Evolutionary conservation across 2,113 vertebrate genomes (phyloP).

Genomic region (Australoheros scitulus): DNA sequence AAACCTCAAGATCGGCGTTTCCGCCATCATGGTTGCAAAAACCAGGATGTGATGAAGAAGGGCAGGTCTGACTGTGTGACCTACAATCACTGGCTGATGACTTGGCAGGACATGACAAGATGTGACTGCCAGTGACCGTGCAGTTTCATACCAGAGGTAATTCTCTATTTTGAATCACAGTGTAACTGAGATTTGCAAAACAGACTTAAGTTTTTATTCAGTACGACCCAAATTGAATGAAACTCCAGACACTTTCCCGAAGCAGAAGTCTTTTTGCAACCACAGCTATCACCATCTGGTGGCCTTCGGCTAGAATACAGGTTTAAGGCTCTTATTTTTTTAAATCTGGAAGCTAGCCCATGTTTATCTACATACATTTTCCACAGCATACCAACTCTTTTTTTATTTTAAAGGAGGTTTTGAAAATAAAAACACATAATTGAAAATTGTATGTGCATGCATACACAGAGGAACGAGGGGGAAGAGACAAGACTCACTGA

Average conservation of each 20-base stretch:
- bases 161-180: too few species aligned
- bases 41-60: background rate
- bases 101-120: background rate
- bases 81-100: too few species aligned
- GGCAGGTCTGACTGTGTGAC: background rate
- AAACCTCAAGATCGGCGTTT: background rate
- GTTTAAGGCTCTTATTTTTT: background rate
- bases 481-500: constrained; percentile 81
- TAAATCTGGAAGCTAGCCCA: background rate
- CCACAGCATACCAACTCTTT: background rate
- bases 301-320: background rate
- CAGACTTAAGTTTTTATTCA: background rate
- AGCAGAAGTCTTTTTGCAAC: background rate
- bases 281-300: background rate
- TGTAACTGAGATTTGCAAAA: background rate
- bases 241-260: background rate
- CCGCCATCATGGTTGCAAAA: background rate
- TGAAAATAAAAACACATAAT: background rate
- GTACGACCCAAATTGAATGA: background rate
- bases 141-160: background rate
- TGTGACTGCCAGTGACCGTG: background rate
- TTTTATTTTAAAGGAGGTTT: background rate
- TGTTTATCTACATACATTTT: background rate
- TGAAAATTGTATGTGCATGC: background rate
- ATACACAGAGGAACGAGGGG: background rate